Percentiles rank a stretch among this genome's conserved stretches.
These are phyloP conservation scores for Drosophila subquinaria DNA, from an alignment of 2,888 invertebrate species.

Conservation along the genomic window DNA sequence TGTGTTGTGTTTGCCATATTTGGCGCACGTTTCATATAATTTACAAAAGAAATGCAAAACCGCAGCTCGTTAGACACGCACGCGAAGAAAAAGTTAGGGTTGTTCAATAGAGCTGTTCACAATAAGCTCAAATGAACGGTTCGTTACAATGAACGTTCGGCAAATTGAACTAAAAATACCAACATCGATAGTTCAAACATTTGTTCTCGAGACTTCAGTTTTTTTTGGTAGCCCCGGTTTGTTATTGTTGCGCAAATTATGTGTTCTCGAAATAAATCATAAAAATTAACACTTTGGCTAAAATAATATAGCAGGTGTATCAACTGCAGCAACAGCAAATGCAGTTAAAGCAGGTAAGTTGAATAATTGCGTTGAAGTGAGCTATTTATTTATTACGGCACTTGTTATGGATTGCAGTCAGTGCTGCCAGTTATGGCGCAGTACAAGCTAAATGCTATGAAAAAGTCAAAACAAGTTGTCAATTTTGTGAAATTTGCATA, in stretches of 20 bases:
- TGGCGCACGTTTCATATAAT: constrained; percentile 38
- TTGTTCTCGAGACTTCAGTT: not conserved
- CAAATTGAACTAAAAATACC: no score
- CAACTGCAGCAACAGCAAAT: constrained; percentile 28
- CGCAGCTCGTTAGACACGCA: constrained; percentile 43
- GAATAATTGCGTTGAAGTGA: not conserved
- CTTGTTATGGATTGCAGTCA: constrained; percentile 6
- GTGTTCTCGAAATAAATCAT: constrained; percentile 17
- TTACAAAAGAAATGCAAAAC: constrained; percentile 30
- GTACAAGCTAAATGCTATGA: not conserved
- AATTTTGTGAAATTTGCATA: not conserved
- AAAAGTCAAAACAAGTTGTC: constrained; percentile 4
- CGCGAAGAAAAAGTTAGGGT: constrained; percentile 49
- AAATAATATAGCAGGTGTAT: not conserved
- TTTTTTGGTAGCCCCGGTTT: constrained; percentile 19
- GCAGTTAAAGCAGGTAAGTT: constrained; percentile 37
- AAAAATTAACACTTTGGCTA: not conserved
- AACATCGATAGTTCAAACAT: constrained; percentile 21
- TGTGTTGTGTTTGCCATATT: constrained; percentile 49
- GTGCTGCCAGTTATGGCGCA: constrained; percentile 20
- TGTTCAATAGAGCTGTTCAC: constrained; percentile 14
- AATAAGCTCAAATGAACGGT: no score
- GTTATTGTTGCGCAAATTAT: constrained; percentile 42
- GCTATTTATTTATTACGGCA: not conserved
- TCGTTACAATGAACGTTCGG: no score